phyloP scores from a whole-genome alignment of 2,113 vertebrate species.

The Cyanoderma ruficeps region DNA sequence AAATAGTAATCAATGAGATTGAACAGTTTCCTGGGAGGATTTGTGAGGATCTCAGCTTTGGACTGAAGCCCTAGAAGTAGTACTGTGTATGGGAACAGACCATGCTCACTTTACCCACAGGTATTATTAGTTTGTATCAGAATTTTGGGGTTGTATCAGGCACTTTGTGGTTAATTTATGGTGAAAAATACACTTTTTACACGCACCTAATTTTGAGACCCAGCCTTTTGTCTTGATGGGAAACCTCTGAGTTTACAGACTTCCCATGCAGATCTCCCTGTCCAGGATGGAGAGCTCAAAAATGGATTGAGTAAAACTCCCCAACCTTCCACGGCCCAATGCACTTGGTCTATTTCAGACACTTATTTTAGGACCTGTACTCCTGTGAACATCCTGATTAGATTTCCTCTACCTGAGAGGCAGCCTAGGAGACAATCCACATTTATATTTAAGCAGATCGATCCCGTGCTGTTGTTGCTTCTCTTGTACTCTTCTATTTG shows the following conservation, averaged over 20 bases:
- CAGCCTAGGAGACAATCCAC: not conserved
- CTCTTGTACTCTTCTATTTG: not conserved
- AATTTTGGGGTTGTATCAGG: not conserved
- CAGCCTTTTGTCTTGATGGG: not conserved
- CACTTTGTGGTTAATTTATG: fast-evolving
- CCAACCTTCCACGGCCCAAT: not conserved
- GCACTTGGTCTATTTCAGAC: not conserved
- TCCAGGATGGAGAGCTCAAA: not conserved
- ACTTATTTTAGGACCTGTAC: not conserved
- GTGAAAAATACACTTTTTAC: not conserved
- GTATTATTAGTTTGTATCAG: fast-evolving
- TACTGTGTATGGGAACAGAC: not conserved
- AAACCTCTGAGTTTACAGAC: not conserved
- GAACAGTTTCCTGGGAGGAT: not conserved
- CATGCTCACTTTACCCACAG: not conserved
- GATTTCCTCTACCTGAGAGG: not conserved
- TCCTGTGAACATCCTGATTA: not conserved
- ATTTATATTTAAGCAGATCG: not conserved
- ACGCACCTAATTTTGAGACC: fast-evolving
- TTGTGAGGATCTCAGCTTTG: not conserved
- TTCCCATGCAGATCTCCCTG: not conserved
- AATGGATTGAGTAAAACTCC: not conserved
- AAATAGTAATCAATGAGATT: not conserved
- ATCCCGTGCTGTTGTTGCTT: not conserved
- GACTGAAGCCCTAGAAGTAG: not conserved